Evolutionary conservation across 37 sponge, comb jelly and placozoan species (phyloP).

Genomic region (Haliclona indistincta): DNA sequence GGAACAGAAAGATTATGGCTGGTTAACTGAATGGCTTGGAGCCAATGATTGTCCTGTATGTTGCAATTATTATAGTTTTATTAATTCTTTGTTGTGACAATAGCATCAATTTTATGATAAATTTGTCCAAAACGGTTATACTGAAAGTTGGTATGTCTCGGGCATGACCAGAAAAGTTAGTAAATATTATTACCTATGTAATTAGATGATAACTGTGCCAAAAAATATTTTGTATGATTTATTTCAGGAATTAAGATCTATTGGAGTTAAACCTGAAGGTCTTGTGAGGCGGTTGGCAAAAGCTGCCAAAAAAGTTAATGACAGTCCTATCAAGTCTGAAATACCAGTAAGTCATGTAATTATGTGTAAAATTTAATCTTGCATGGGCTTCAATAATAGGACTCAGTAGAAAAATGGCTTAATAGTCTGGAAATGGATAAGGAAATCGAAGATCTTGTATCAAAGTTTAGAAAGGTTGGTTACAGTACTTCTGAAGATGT

Average conservation of each 20-base stretch:
- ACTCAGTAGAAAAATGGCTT: conserved; percentile 48
- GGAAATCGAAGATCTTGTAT: conserved; percentile 26
- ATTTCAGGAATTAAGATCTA: conserved; percentile 61
- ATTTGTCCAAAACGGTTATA: conserved; percentile 5
- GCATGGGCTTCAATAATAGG: conserved; percentile 33
- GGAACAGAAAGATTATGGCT: too few relatives aligned
- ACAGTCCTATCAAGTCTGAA: conserved; percentile 28
- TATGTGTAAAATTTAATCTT: neutral
- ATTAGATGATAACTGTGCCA: too few relatives aligned
- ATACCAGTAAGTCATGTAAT: conserved; percentile 53
- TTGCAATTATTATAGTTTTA: too few relatives aligned
- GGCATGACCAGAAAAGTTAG: too few relatives aligned
- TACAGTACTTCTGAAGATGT: conserved; percentile 57
- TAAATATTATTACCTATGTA: too few relatives aligned
- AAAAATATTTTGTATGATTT: too few relatives aligned
- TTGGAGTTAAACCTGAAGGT: conserved; percentile 69
- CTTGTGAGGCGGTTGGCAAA: conserved; percentile 48
- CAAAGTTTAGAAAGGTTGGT: conserved; percentile 47
- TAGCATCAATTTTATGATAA: conserved; percentile 11
- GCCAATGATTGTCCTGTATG: too few relatives aligned
- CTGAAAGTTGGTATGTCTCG: neutral
- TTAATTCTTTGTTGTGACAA: too few relatives aligned
- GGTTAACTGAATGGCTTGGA: too few relatives aligned
- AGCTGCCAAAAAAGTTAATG: conserved; percentile 51
- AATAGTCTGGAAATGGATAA: conserved; percentile 28